These are phyloP conservation scores for Cantharis flavilabris DNA, from an alignment of 2,888 invertebrate genomes.

Conservation along the genomic window DNA sequence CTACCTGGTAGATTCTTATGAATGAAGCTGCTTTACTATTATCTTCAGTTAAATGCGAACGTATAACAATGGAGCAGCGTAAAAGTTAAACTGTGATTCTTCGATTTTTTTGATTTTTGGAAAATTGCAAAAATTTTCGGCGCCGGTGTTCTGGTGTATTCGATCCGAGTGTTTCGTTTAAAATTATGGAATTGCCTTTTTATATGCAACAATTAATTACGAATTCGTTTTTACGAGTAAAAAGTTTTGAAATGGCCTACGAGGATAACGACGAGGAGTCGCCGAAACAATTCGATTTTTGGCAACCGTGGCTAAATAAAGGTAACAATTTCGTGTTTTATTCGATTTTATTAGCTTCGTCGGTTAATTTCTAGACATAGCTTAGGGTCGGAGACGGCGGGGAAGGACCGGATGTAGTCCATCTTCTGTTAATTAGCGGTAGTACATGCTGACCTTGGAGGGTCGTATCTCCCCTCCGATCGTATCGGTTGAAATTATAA, in stretches of 20 bases:
- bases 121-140: background rate
- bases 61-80: conserved; percentile 42
- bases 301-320: conserved; percentile 56
- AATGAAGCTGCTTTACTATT: conserved; percentile 54
- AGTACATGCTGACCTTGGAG: conserved; percentile 21
- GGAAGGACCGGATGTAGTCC: conserved; percentile 40
- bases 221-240: conserved; percentile 40
- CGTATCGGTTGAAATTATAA: background rate
- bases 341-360: background rate
- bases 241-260: conserved; percentile 24
- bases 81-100: conserved; percentile 28
- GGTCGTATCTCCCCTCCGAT: conserved; percentile 22
- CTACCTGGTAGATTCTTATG: conserved; percentile 54
- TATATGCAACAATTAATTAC: conserved; percentile 46
- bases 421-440: conserved; percentile 35
- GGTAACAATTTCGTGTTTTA: conserved; percentile 40
- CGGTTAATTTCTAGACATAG: background rate
- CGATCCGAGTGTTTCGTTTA: background rate
- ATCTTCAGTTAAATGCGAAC: conserved; percentile 38
- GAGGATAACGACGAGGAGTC: conserved; percentile 14
- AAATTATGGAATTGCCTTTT: conserved; percentile 47
- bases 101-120: conserved; percentile 10
- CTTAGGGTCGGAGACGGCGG: conserved; percentile 10
- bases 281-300: conserved; percentile 41
- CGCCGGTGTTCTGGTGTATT: too few relatives aligned